Evolutionary conservation across 2,113 vertebrate genomes (phyloP).

Genomic region (Salvelinus fontinalis): DNA sequence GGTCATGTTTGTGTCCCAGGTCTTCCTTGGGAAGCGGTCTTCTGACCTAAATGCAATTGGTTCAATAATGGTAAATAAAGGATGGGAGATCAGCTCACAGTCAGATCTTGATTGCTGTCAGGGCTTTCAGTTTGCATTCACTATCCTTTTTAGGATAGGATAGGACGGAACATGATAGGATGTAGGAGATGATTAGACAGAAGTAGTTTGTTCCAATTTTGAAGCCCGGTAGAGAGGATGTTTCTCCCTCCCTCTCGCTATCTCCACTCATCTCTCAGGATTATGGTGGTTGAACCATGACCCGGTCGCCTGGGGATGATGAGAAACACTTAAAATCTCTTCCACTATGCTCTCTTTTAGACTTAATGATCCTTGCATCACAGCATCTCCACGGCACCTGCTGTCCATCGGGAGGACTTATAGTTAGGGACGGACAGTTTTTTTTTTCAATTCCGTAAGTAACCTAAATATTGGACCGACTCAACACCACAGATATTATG

Average conservation of each 20-base stretch:
- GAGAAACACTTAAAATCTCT: conserved; percentile 61
- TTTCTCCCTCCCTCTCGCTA: conserved; percentile 34
- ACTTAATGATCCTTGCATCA: conserved; percentile 1
- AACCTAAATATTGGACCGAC: no score
- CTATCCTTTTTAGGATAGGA: no score
- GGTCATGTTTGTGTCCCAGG: no score
- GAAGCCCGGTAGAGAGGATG: conserved; percentile 35
- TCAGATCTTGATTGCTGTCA: no score
- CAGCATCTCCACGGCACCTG: conserved; percentile 28
- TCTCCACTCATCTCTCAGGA: conserved; percentile 60
- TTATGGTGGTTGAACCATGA: conserved; percentile 66
- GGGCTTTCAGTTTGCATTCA: no score
- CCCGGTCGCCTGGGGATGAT: conserved; percentile 58
- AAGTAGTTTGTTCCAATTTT: no score
- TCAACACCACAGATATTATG: not conserved
- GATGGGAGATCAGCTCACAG: no score
- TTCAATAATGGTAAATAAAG: no score
- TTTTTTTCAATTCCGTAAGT: not conserved
- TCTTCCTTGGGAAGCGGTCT: no score
- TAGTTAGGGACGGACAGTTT: not conserved
- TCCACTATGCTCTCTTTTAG: conserved; percentile 36
- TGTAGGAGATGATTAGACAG: no score
- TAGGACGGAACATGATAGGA: no score
- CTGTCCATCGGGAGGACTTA: conserved; percentile 18
- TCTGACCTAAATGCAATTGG: no score